Percentiles rank a stretch among this genome's conserved stretches.
Conservation (phyloP, 2,113 vertebrate species). For the Dinomys branickii region DNA sequence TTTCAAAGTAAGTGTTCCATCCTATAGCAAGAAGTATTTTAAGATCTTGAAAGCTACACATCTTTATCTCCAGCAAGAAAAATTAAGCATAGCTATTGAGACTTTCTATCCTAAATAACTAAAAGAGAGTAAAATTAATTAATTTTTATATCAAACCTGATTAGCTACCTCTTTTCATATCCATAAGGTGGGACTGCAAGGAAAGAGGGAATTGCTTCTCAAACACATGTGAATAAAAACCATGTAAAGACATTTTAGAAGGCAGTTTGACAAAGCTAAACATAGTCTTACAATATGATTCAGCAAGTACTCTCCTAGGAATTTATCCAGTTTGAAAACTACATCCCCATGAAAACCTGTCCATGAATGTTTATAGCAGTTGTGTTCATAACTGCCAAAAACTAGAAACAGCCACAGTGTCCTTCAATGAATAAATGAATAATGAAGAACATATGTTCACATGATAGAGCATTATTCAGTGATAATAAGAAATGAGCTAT, state of each 20-base stretch:
- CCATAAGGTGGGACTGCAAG: background rate
- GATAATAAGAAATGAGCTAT: background rate
- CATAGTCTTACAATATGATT: background rate
- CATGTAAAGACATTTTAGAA: background rate
- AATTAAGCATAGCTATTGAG: background rate
- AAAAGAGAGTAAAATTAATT: background rate
- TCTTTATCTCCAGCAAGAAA: background rate
- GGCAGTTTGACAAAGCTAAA: background rate
- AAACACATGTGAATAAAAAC: background rate
- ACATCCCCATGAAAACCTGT: background rate
- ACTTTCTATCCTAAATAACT: background rate
- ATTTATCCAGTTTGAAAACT: background rate
- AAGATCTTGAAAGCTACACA: background rate
- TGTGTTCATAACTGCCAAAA: too few relatives aligned
- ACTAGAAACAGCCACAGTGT: too few relatives aligned
- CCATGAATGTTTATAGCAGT: too few relatives aligned
- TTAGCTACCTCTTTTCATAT: background rate
- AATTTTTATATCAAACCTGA: background rate
- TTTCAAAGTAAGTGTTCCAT: background rate
- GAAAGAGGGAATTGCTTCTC: background rate
- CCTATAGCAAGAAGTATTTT: slow-evolving; percentile 7
- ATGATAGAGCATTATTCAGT: background rate
- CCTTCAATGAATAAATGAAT: background rate
- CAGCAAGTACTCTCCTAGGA: background rate
- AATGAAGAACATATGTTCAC: background rate